Conservation (phyloP, 2,888 invertebrate species). For the Pollenia labialis region DNA sequence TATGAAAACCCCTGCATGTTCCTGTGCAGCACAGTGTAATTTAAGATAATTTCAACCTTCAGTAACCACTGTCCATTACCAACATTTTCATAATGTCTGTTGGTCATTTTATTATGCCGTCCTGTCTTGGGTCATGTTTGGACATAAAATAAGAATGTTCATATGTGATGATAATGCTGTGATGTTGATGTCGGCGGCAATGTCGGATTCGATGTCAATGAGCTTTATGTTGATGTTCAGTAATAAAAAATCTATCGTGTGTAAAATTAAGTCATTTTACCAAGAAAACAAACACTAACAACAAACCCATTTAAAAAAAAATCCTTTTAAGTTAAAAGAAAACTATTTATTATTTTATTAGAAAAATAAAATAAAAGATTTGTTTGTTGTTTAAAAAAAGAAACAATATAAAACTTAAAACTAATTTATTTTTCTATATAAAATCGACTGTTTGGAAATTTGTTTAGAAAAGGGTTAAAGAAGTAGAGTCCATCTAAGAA, state of each 20-base stretch:
- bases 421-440: constrained; percentile 47
- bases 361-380: constrained; percentile 56
- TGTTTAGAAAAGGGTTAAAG: not conserved
- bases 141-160: constrained; percentile 44
- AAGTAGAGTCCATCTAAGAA: not conserved
- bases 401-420: constrained; percentile 27
- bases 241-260: constrained; percentile 67
- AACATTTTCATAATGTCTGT: not conserved
- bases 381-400: constrained; percentile 24
- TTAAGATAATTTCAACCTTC: too few relatives aligned
- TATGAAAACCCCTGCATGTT: too few relatives aligned
- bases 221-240: constrained; percentile 38
- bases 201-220: not conserved
- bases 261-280: constrained; percentile 69
- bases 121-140: constrained; percentile 24
- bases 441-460: constrained; percentile 27
- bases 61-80: constrained; percentile 11
- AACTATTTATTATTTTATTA: constrained; percentile 39
- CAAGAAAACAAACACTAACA: constrained; percentile 33
- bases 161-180: constrained; percentile 11
- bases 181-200: not conserved
- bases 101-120: not conserved
- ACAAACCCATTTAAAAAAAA: not conserved
- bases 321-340: not conserved
- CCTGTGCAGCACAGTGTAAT: too few relatives aligned